Base-by-base conservation (phyloP, 1,140 invertebrate species). In the Lerema accius region DNA sequence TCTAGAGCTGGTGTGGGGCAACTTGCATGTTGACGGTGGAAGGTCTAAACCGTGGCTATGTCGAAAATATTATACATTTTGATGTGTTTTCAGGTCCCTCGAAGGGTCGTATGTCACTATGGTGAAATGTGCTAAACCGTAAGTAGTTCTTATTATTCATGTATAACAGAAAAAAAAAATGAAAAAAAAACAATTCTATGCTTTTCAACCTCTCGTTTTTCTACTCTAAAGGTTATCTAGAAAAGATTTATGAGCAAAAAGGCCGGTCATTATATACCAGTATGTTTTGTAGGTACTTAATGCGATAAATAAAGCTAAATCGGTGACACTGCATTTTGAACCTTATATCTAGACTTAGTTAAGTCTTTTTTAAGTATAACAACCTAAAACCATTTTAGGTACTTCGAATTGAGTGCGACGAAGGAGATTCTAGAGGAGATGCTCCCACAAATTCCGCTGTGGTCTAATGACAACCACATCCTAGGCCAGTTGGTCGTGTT, bases 391-490 rank as follows among this genome's bases (percentile, higher is more conserved):
- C 43, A 28, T 79, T 79, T 40, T 78, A 96, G 94, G 32, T 97
- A 96, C 86, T 97, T 97, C 77, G 92, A 94, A 3, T 73, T 93
- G 13, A 85, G 89, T 13, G 94, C 97, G 0, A 98, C 97, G 0
- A 93, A 95, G 86, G 97, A 99, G 91, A 98, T 99, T 74, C 83
- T 99, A 55, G 96, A 96, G 67, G 95, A 97, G 86, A 93, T 96
- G 73, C 91, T 95, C 51, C 97, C 97, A 10, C 91, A 93, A 58
- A 97, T 71, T 95, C 95, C 89, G 94, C 96, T 58, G 90, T 96
- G 83, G 94, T 62, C 65, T 56, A 80, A 58, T 90, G 92, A 70
- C 93, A 95, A 86, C 67, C 91, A 92, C 65, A 93, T 92, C 2
- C 89, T 97, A 50, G 91, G 93, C 53, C 92, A 93, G 65, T 88